Percentiles rank a stretch among this genome's conserved stretches.
Evolutionary conservation across 2,888 invertebrate genomes (phyloP).

Genomic region (Drosophila putrida): DNA sequence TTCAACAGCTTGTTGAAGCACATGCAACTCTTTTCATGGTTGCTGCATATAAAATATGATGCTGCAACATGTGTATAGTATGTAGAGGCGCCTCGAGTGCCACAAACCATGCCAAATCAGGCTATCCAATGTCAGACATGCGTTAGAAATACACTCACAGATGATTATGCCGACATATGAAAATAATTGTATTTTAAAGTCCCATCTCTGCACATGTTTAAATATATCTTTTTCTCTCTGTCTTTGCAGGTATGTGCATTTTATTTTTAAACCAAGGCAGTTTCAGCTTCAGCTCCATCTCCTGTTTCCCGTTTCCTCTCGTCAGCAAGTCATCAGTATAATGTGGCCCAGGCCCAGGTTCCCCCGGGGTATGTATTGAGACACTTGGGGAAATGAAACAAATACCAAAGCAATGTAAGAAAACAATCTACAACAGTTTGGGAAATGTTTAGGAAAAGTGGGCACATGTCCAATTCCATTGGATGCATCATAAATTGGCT

Average conservation of each 20-base stretch:
- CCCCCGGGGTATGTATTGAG: slow-evolving; percentile 36
- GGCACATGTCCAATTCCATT: slow-evolving; percentile 58
- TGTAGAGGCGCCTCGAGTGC: slow-evolving; percentile 14
- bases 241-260: slow-evolving; percentile 56
- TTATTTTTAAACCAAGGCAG: slow-evolving; percentile 39
- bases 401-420: background rate
- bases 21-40: background rate
- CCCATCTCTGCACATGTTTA: slow-evolving; percentile 34
- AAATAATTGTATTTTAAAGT: slow-evolving; percentile 53
- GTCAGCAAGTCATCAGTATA: slow-evolving; percentile 19
- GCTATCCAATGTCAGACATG: slow-evolving; percentile 44
- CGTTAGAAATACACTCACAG: background rate
- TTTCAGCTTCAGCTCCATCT: background rate
- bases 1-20: background rate
- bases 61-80: slow-evolving; percentile 12
- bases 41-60: background rate
- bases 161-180: slow-evolving; percentile 15
- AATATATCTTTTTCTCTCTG: slow-evolving; percentile 29
- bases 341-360: slow-evolving; percentile 12
- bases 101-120: slow-evolving; percentile 1
- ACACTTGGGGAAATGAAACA: background rate
- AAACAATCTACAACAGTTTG: slow-evolving; percentile 19
- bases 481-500: slow-evolving; percentile 60
- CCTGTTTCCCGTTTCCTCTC: background rate
- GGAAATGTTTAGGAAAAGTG: slow-evolving; percentile 51